Base-by-base conservation (phyloP, 2,797 vertebrate species). In the Myoxocephalus aenaeus region DNA sequence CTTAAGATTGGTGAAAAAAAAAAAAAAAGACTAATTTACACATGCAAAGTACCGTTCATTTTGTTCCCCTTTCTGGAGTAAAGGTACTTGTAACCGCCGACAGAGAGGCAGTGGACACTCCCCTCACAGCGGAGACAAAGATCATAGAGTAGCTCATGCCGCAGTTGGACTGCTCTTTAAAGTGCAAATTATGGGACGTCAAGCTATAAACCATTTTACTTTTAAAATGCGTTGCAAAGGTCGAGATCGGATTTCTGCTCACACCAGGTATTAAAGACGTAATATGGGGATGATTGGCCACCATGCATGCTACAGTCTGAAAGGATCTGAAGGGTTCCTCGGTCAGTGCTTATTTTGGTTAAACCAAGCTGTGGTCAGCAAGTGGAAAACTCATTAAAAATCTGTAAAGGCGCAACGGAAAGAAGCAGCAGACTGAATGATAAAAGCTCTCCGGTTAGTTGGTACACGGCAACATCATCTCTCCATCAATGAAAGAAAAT, bases 341-440 rank as follows among this genome's bases (percentile, higher is more conserved):
- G 10, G 44, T 66, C 40, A 32, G 64, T 54, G 20, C 50, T 38
- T 65, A 68, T 75, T 82, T 77, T 75, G 50, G 64, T 38, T 56
- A 46, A 82, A 79, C 77, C 18, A 38, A 74, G 73, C 59, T 58
- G 66, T 44, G 65, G 46, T 62, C 74, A 80, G 77, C 72, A 48
- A 67, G 68, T 50, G 48, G 27, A 82, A 79, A 86, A 79, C 67
- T 62, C 73, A 78, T 80, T 72, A 72, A 76, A 83, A 65, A 54
- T 57, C 17, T 53, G 56, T 40, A 32, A 65, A 54, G 58, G 50
- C 69, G 46, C 69, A 77, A 42, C 4, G 1, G n/a, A 79, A 61
- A 75, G 20, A 40, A 50, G 36, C 12, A 40, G 44, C 29, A 53
- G 38, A 38, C 12, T 42, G 53, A 67, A 64, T 36, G 56, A 77